Conservation (phyloP, 2,113 vertebrate species). For the Plectropomus leopardus region DNA sequence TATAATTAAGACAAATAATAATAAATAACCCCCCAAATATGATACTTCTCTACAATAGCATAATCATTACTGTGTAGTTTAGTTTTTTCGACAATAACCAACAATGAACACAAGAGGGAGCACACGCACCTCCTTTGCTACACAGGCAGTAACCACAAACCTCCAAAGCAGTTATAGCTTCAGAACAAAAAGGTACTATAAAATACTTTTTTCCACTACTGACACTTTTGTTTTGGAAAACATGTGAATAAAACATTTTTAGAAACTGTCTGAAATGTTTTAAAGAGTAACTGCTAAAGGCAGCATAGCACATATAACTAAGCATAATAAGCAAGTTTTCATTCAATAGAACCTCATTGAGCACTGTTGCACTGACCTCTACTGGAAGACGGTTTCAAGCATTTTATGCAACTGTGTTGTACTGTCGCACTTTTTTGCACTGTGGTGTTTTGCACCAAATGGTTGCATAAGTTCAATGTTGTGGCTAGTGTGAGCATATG, state of each 20-base stretch:
- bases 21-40: neutral
- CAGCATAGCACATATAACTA: too few species aligned
- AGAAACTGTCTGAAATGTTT: neutral
- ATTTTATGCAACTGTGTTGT: neutral
- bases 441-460: neutral
- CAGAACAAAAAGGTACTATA: neutral
- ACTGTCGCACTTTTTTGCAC: neutral
- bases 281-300: neutral
- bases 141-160: neutral
- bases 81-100: conserved; percentile 14
- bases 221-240: neutral
- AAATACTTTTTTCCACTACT: neutral
- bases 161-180: neutral
- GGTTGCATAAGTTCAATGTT: neutral
- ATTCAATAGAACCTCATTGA: neutral
- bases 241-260: neutral
- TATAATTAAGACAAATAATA: neutral
- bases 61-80: neutral
- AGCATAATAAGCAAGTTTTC: neutral
- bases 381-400: neutral
- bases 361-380: neutral
- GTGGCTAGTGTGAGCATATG: neutral
- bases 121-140: conserved; percentile 7
- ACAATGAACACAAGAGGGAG: conserved; percentile 62
- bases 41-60: neutral